Base-by-base conservation (phyloP, 1,140 invertebrate genomes). In the Drosophila sproati region DNA sequence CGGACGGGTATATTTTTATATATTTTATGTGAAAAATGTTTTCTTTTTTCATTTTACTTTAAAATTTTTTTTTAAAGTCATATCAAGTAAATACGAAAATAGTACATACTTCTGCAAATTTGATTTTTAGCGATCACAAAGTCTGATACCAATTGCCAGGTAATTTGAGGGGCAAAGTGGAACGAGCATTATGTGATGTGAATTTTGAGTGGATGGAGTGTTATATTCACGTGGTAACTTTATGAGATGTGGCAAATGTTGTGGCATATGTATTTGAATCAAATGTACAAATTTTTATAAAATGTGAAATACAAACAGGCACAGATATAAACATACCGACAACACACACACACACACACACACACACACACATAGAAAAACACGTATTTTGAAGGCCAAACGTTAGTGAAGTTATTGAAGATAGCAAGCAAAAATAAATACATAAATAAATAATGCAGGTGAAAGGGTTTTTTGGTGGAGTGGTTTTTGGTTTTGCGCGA, bases 361-460 rank as follows among this genome's bases (percentile, higher is more conserved):
- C 47, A 32, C 55, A 60, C 34, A 31, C 47, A 32, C 55, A 60
- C 47, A 64, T 10, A 70, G 7, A 50, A 32, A 64, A 20, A 20
- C 20, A 20, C 57, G 47, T 52, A 43, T 45, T 34, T 60, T 29
- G 47, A 43, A 34, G 28, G 12, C 35, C 70, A 77, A 59, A 77
- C 70, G 56, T 78, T 76, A 77, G 77, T 63, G 52, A 60, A 66
- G 67, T 61, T 67, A 78, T 62, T 70, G 32, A 71, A 51, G 31
- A 68, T 28, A 72, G 70, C 52, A 64, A 55, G 72, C 72, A 69
- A 66, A 63, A 28, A 71, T 41, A 75, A 52, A 59, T 55, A 55
- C 51, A 48, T 50, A 76, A 68, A 70, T 51, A 68, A 60, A 77
- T n/a, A 66, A 51, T 63, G 60, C 59, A 62, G 62, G 67, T 54